Percentiles rank a stretch among this genome's conserved stretches.
These are phyloP conservation scores for Zophobas atratus DNA, from an alignment of 1,140 invertebrate species.

Conservation along the genomic window DNA sequence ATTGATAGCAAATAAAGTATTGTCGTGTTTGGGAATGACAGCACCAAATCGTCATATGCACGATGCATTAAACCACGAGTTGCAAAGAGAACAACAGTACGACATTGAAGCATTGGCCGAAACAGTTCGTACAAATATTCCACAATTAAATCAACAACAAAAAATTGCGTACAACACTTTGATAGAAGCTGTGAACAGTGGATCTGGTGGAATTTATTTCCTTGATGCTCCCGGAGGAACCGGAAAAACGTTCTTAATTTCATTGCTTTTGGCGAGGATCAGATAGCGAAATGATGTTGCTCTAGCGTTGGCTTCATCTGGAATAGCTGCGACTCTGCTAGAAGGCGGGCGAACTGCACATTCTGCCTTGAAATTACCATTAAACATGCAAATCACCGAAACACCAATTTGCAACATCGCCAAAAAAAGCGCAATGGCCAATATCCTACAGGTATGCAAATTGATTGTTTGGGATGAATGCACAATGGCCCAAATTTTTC, in stretches of 20 bases:
- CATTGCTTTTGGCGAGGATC: conserved; percentile 66
- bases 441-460: too few relatives aligned
- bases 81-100: conserved; percentile 65
- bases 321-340: conserved; percentile 72
- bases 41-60: conserved; percentile 57
- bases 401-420: too few relatives aligned
- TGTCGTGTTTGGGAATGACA: conserved; percentile 56
- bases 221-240: conserved; percentile 69
- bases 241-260: conserved; percentile 69
- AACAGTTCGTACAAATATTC: conserved; percentile 63
- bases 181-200: conserved; percentile 64
- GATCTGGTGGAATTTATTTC: conserved; percentile 65
- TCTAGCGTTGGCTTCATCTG: conserved; percentile 68
- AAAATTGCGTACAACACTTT: conserved; percentile 65
- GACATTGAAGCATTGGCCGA: conserved; percentile 58
- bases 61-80: conserved; percentile 62
- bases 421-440: too few relatives aligned
- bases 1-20: conserved; percentile 56
- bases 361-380: conserved; percentile 63
- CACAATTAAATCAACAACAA: conserved; percentile 65
- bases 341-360: conserved; percentile 62
- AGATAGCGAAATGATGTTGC: conserved; percentile 64
- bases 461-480: too few relatives aligned
- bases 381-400: conserved; percentile 61
- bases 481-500: too few relatives aligned